phyloP scores from a whole-genome alignment of 2,888 invertebrate species.

The Camptogramma bilineatum region DNA sequence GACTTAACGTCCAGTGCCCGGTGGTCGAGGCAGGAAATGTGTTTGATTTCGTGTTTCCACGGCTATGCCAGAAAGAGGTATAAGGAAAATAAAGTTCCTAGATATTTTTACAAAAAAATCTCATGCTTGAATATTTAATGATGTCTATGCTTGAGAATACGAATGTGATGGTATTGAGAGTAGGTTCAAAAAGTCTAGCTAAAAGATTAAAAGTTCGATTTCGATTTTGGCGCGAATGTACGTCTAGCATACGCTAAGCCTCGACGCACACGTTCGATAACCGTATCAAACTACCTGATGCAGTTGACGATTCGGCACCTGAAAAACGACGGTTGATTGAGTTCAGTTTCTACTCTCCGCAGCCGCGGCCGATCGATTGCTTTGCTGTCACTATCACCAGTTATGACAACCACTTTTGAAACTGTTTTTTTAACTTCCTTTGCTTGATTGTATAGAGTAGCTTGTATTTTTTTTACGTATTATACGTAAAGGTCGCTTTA shows the following conservation, averaged over 20 bases:
- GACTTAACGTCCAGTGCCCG: too few species aligned
- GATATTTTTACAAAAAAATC: too few species aligned
- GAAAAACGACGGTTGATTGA: neutral
- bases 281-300: neutral
- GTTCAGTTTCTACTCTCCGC: neutral
- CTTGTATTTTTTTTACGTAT: too few species aligned
- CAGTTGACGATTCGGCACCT: neutral
- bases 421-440: too few species aligned
- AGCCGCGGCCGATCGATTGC: neutral
- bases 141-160: too few species aligned
- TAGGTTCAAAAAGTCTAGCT: neutral
- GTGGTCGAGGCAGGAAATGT: too few species aligned
- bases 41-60: too few species aligned
- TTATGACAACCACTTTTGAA: neutral
- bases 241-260: neutral
- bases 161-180: neutral
- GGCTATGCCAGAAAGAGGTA: too few species aligned
- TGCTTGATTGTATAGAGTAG: too few species aligned
- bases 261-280: conserved; percentile 1
- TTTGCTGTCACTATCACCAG: neutral
- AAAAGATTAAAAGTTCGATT: neutral
- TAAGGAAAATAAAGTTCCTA: too few species aligned
- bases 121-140: too few species aligned
- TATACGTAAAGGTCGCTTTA: too few species aligned
- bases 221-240: neutral